Percentiles rank a stretch among this genome's conserved stretches.
These are phyloP conservation scores for Smithornis capensis DNA, from an alignment of 2,113 vertebrate species.

Conservation along the genomic window DNA sequence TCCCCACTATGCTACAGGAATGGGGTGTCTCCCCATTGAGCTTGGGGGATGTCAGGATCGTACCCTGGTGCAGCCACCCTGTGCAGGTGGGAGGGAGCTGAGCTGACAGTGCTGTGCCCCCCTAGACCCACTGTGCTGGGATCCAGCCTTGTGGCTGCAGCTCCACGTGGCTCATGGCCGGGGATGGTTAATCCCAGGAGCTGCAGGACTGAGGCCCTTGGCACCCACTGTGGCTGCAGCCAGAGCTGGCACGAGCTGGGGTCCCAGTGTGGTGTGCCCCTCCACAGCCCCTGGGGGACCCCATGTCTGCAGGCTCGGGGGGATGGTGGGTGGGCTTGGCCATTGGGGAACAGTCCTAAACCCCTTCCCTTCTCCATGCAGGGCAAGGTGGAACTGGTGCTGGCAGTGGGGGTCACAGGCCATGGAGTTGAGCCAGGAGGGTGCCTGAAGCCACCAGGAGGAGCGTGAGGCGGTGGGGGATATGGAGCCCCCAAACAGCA, in stretches of 20 bases:
- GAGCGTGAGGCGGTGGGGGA: neutral
- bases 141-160: neutral
- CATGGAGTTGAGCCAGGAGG: neutral
- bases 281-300: neutral
- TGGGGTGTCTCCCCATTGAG: accelerated
- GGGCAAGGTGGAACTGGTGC: neutral
- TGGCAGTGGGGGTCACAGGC: accelerated
- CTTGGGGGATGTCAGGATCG: neutral
- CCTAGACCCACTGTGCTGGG: accelerated
- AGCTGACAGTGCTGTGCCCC: neutral
- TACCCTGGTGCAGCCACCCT: too few species aligned
- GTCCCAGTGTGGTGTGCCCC: too few species aligned
- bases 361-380: neutral
- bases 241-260: accelerated
- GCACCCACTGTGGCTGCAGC: accelerated
- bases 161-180: accelerated
- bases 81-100: accelerated
- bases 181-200: neutral
- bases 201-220: neutral
- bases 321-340: neutral
- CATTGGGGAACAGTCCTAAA: neutral
- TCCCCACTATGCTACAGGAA: neutral
- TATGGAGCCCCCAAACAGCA: neutral
- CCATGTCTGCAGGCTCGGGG: accelerated
- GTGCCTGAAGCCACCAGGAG: neutral